Conservation (phyloP, 1,140 invertebrate species). For the Leptinotarsa lineolata region DNA sequence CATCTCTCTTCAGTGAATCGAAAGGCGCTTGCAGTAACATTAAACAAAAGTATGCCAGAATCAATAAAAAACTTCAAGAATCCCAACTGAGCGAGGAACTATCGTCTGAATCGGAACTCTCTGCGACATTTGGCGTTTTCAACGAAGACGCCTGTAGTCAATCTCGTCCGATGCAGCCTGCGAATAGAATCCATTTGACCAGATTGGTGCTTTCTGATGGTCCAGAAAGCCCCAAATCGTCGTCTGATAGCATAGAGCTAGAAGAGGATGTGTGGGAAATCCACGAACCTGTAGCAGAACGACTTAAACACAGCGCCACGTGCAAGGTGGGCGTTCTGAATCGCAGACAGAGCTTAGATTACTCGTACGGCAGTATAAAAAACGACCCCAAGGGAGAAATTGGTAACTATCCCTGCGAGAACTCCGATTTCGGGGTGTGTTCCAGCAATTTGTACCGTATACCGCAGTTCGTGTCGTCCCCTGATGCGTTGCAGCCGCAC, state of each 20-base stretch:
- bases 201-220: slow-evolving; percentile 44
- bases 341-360: slow-evolving; percentile 47
- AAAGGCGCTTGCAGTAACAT: slow-evolving; percentile 37
- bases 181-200: slow-evolving; percentile 46
- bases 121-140: slow-evolving; percentile 30
- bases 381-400: slow-evolving; percentile 37
- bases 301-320: slow-evolving; percentile 44
- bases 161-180: slow-evolving; percentile 28
- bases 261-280: slow-evolving; percentile 48
- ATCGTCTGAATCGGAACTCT: slow-evolving; percentile 28
- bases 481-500: slow-evolving; percentile 47
- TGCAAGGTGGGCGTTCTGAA: slow-evolving; percentile 49
- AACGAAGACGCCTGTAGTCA: slow-evolving; percentile 35
- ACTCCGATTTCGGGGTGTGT: slow-evolving; percentile 36
- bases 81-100: slow-evolving; percentile 22
- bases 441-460: slow-evolving; percentile 44
- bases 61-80: slow-evolving; percentile 34
- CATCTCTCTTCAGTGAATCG: slow-evolving; percentile 38
- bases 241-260: slow-evolving; percentile 43
- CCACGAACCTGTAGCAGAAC: slow-evolving; percentile 42
- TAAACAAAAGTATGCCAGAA: slow-evolving; percentile 41
- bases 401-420: slow-evolving; percentile 30
- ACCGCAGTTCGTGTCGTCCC: slow-evolving; percentile 42
- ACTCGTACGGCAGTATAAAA: slow-evolving; percentile 36
- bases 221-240: slow-evolving; percentile 43